phyloP scores from a whole-genome alignment of 2,888 invertebrate genomes.

The Gari tellinella region DNA sequence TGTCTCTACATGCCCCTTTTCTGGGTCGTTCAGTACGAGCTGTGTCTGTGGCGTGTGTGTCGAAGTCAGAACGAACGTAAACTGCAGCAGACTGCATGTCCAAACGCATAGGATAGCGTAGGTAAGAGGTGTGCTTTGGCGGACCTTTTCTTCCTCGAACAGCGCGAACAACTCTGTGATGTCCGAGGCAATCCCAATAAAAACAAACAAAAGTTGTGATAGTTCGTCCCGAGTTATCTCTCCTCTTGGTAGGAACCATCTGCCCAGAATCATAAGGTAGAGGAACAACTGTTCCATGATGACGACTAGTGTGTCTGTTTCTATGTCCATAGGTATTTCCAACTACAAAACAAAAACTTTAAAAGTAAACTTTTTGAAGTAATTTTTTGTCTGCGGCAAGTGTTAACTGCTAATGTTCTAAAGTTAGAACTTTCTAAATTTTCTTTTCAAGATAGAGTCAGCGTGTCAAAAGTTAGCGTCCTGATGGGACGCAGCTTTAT shows the following conservation, averaged over 20 bases:
- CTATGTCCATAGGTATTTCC: constrained; percentile 20
- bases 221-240: constrained; percentile 68
- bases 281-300: constrained; percentile 67
- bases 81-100: constrained; percentile 79
- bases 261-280: constrained; percentile 68
- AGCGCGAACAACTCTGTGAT: constrained; percentile 75
- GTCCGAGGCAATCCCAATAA: constrained; percentile 81
- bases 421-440: no score
- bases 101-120: constrained; percentile 78
- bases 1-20: constrained; percentile 2
- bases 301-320: constrained; percentile 68
- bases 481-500: no score
- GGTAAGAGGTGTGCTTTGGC: constrained; percentile 86
- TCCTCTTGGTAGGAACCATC: constrained; percentile 71
- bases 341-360: no score
- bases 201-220: constrained; percentile 81
- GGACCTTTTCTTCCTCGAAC: constrained; percentile 66
- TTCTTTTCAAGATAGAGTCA: no score
- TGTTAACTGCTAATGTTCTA: no score
- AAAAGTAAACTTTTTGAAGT: no score
- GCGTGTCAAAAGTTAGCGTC: no score
- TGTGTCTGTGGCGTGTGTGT: constrained; percentile 62
- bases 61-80: constrained; percentile 85
- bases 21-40: constrained; percentile 18
- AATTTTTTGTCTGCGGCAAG: no score